Evolutionary conservation across 2,888 invertebrate species (phyloP).

Genomic region (Hipparchia sbordonii): DNA sequence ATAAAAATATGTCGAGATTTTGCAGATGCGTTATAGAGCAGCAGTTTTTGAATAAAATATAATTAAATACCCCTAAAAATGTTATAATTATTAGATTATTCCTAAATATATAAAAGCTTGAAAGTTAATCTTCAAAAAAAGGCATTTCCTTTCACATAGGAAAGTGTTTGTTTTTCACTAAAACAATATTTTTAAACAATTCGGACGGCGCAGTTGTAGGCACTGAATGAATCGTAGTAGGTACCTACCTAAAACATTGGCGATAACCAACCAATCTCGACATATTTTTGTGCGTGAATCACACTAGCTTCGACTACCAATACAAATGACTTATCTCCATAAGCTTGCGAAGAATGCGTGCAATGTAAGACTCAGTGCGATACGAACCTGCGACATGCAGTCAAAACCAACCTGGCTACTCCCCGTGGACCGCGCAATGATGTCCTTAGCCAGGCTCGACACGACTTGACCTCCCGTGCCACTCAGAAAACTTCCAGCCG

Average conservation of each 20-base stretch:
- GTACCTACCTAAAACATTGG: background rate
- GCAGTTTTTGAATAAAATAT: too few relatives aligned
- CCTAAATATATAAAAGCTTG: too few relatives aligned
- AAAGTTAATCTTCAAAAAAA: too few relatives aligned
- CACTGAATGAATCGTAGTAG: too few relatives aligned
- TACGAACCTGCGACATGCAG: slow-evolving; percentile 81
- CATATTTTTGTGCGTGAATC: slow-evolving; percentile 31
- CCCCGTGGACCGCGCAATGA: slow-evolving; percentile 86
- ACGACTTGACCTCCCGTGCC: slow-evolving; percentile 80
- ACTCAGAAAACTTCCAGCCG: slow-evolving; percentile 70
- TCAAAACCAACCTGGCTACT: slow-evolving; percentile 87
- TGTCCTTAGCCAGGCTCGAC: slow-evolving; percentile 85
- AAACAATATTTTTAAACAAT: too few relatives aligned
- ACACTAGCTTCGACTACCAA: slow-evolving; percentile 20
- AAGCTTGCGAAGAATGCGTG: slow-evolving; percentile 50
- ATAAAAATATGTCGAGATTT: too few relatives aligned
- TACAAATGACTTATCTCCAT: slow-evolving; percentile 28
- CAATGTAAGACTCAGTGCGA: slow-evolving; percentile 60
- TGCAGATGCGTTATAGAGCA: too few relatives aligned
- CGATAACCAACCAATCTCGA: background rate
- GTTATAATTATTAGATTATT: too few relatives aligned
- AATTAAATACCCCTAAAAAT: too few relatives aligned
- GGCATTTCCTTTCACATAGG: too few relatives aligned
- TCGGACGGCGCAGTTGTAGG: too few relatives aligned
- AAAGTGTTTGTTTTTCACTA: too few relatives aligned